These are phyloP conservation scores for Eustalomyia histrio DNA, from an alignment of 2,888 invertebrate species.

Conservation along the genomic window DNA sequence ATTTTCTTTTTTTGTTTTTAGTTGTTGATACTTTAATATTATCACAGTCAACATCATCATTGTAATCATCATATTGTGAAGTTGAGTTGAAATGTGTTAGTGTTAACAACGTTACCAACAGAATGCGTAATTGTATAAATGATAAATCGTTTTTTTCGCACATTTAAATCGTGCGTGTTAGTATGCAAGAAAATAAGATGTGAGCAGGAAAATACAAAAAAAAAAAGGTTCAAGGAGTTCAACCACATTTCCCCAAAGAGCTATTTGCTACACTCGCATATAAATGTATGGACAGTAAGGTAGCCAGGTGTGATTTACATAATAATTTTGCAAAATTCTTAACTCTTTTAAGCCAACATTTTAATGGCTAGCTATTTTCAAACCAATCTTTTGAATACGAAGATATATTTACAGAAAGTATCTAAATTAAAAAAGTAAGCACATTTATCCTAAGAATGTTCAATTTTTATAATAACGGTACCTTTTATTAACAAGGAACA, in stretches of 20 bases:
- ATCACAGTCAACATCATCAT: constrained; percentile 23
- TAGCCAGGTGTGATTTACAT: constrained; percentile 21
- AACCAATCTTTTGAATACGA: no score
- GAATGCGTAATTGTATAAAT: constrained; percentile 68
- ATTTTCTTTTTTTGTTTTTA: no score
- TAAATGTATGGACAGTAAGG: constrained; percentile 2
- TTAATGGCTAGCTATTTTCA: no score
- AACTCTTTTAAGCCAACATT: no score
- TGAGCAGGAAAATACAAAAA: constrained; percentile 13
- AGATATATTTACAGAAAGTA: no score
- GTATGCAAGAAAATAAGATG: constrained; percentile 44
- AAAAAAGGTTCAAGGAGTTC: constrained; percentile 37
- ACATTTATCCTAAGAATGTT: no score
- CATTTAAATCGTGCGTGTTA: constrained; percentile 65
- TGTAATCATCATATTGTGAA: constrained; percentile 13
- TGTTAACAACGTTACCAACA: constrained; percentile 59
- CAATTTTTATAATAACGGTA: no score
- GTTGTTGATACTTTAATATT: constrained; percentile 2
- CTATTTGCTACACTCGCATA: constrained; percentile 24
- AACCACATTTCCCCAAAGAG: constrained; percentile 54
- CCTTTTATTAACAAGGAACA: no score
- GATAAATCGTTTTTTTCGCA: constrained; percentile 68
- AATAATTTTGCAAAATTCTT: no score
- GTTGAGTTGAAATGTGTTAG: constrained; percentile 31
- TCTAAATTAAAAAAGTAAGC: no score